Evolutionary conservation across 2,797 vertebrate species (phyloP).

Genomic region (Chanos chanos): DNA sequence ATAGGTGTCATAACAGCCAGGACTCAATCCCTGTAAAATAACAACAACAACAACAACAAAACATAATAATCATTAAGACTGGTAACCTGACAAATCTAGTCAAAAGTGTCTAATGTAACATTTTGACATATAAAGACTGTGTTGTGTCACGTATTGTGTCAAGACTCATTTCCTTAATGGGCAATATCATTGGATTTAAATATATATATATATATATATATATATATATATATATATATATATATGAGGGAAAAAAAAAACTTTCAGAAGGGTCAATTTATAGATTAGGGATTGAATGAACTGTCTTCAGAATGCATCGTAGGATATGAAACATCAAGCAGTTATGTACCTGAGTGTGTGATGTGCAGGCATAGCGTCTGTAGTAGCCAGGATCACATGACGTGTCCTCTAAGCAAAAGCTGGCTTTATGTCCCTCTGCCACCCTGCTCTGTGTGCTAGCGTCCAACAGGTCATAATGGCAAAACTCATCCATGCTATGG

Average conservation of each 20-base stretch:
- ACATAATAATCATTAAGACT: neutral
- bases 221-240: too few relatives aligned
- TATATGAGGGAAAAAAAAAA: too few relatives aligned
- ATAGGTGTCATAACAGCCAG: constrained; percentile 95
- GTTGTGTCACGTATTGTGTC: too few relatives aligned
- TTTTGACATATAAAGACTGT: too few relatives aligned
- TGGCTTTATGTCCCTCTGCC: constrained; percentile 96
- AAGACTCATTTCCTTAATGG: too few relatives aligned
- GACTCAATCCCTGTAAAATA: constrained; percentile 83
- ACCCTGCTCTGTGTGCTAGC: constrained; percentile 72
- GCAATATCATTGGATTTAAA: too few relatives aligned
- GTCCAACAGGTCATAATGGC: constrained; percentile 91
- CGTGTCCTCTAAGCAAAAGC: constrained; percentile 96
- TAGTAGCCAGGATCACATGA: constrained; percentile 94
- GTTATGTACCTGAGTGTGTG: constrained; percentile 85
- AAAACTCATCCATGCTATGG: constrained; percentile 97
- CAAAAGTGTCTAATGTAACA: too few relatives aligned
- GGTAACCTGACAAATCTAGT: too few relatives aligned
- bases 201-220: too few relatives aligned
- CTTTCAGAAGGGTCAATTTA: neutral
- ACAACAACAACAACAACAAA: neutral
- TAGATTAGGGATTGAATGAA: neutral
- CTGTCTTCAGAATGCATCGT: too few relatives aligned
- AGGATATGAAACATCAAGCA: too few relatives aligned
- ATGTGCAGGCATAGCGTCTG: constrained; percentile 89